Evolutionary conservation across 1,140 invertebrate species (phyloP).

Genomic region (Musca vetustissima): DNA sequence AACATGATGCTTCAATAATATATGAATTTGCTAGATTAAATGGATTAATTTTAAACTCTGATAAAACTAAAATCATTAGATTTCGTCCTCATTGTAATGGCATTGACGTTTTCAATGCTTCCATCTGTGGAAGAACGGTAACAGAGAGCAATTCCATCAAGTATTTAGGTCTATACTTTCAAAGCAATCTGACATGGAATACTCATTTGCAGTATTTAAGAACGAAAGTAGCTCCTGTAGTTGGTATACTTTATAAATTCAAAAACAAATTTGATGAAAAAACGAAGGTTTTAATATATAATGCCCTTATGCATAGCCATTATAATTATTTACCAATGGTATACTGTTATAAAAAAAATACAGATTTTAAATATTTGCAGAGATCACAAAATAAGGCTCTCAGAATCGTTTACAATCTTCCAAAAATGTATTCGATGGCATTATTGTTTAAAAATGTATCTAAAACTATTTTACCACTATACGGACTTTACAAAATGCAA

Average conservation of each 20-base stretch:
- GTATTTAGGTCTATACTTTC: not conserved
- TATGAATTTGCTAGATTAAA: not conserved
- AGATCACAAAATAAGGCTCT: not conserved
- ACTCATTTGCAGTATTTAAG: no score
- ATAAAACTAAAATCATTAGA: constrained; percentile 8
- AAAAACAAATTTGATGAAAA: no score
- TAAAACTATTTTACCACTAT: not conserved
- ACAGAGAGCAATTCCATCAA: not conserved
- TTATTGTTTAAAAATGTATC: not conserved
- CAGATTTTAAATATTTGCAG: no score
- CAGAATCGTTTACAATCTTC: not conserved
- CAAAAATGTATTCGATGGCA: not conserved
- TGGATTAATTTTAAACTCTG: not conserved
- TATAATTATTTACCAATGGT: no score
- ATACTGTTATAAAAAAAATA: no score
- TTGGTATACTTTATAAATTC: no score
- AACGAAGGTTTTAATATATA: no score
- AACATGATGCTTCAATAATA: no score
- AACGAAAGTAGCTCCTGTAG: no score
- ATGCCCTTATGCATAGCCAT: no score
- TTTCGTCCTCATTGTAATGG: not conserved
- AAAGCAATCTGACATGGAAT: not conserved
- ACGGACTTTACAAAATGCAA: not conserved
- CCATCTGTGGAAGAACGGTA: not conserved
- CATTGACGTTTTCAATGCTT: not conserved